phyloP scores from a whole-genome alignment of 2,888 invertebrate species.

The Plemyria rubiginata region DNA sequence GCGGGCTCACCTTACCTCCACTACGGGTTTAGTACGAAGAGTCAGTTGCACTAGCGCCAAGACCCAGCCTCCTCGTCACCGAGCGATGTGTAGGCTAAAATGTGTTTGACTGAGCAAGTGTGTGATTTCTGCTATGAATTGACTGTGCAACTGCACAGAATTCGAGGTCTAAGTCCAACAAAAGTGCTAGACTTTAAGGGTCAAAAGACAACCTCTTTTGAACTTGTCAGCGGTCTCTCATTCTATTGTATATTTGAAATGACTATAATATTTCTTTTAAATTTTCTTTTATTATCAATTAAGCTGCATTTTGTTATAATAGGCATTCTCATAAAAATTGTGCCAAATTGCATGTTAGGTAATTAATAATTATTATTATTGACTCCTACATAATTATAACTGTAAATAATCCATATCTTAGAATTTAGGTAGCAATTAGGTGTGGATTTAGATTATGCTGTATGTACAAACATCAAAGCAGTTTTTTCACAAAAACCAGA shows the following conservation, averaged over 20 bases:
- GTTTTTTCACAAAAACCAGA: too few relatives aligned
- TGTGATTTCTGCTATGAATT: neutral
- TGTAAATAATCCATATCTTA: constrained; percentile 45
- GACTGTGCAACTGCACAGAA: neutral
- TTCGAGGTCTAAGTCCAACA: neutral
- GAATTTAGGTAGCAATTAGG: constrained; percentile 29
- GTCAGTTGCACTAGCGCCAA: constrained; percentile 80
- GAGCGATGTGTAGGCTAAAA: constrained; percentile 73
- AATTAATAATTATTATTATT: too few relatives aligned
- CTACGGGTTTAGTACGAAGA: constrained; percentile 86
- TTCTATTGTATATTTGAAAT: neutral
- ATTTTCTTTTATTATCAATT: neutral
- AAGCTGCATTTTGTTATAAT: constrained; percentile 19
- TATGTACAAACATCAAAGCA: too few relatives aligned
- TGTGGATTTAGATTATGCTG: constrained; percentile 14
- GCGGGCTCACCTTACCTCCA: constrained; percentile 86
- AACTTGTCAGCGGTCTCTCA: neutral
- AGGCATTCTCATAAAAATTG: constrained; percentile 12
- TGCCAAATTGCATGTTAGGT: constrained; percentile 25
- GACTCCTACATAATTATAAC: constrained; percentile 17
- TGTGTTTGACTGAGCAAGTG: constrained; percentile 9
- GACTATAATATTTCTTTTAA: neutral
- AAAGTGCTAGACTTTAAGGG: neutral
- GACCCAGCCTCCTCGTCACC: constrained; percentile 75
- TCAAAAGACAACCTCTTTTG: neutral